Percentiles rank a stretch among this genome's conserved stretches.
These are phyloP conservation scores for Yponomeuta evonymella DNA, from an alignment of 2,888 invertebrate species.

Conservation along the genomic window DNA sequence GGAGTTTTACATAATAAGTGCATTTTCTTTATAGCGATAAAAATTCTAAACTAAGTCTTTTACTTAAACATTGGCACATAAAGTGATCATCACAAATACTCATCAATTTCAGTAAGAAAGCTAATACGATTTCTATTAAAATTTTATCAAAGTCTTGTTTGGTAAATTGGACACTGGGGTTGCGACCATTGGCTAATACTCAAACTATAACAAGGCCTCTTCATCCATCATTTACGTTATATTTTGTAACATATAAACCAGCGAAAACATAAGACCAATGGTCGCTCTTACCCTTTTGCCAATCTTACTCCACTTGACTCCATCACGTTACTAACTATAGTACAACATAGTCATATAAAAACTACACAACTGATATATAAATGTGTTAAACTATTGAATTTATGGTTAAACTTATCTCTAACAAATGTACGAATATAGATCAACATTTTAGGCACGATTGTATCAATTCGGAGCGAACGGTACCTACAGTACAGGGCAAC, in stretches of 20 bases:
- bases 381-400: conserved; percentile 16
- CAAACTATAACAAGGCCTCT: too few species aligned
- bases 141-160: background rate
- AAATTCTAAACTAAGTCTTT: conserved; percentile 44
- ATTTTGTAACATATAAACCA: background rate
- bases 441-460: conserved; percentile 61
- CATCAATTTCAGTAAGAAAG: conserved; percentile 47
- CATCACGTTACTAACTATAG: conserved; percentile 29
- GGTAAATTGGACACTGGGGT: background rate
- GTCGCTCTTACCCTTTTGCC: background rate
- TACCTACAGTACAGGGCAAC: conserved; percentile 30
- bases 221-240: background rate
- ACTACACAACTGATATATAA: conserved; percentile 50
- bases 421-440: conserved; percentile 56
- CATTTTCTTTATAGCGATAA: background rate
- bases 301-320: background rate
- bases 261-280: background rate
- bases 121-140: conserved; percentile 21
- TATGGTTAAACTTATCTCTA: conserved; percentile 34
- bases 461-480: conserved; percentile 48
- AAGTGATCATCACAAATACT: conserved; percentile 68
- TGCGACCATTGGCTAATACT: background rate
- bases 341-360: conserved; percentile 65
- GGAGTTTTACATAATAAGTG: background rate
- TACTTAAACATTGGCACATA: conserved; percentile 68